phyloP scores from a whole-genome alignment of 2,797 vertebrate genomes.

The Aselliscus stoliczkanus region DNA sequence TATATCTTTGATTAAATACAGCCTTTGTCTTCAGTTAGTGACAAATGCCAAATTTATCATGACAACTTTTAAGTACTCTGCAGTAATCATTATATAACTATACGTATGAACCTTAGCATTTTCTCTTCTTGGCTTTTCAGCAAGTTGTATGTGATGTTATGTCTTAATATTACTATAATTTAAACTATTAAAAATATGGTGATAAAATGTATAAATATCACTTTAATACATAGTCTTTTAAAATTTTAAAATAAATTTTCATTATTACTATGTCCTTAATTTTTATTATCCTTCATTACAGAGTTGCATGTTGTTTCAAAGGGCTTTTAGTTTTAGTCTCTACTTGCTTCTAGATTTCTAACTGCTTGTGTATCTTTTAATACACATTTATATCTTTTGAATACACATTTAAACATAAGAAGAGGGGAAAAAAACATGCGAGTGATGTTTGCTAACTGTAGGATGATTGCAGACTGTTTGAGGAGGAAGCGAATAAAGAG shows the following conservation, averaged over 20 bases:
- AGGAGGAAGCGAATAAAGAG: slow-evolving; percentile 48
- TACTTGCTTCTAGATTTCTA: slow-evolving; percentile 4
- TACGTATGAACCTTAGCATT: neutral
- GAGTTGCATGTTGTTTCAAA: neutral
- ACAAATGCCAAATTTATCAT: neutral
- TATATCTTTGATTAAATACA: neutral
- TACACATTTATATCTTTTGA: slow-evolving; percentile 41
- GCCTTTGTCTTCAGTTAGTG: neutral
- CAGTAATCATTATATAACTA: neutral
- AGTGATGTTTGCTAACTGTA: neutral
- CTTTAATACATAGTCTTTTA: neutral
- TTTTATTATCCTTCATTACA: neutral
- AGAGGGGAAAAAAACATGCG: neutral
- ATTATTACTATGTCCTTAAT: neutral
- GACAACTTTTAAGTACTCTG: neutral
- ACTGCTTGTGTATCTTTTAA: neutral
- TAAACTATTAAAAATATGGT: neutral
- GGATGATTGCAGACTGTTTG: neutral
- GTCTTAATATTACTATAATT: slow-evolving; percentile 19
- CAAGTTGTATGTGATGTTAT: neutral
- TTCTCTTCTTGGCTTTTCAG: neutral
- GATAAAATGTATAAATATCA: neutral
- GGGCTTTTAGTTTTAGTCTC: neutral
- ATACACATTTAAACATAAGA: slow-evolving; percentile 35
- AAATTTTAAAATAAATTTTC: neutral